Evolutionary conservation across 2,888 invertebrate species (phyloP), one percentile per base, ranked within the genome.

Genomic region (Tineola bisselliella): DNA sequence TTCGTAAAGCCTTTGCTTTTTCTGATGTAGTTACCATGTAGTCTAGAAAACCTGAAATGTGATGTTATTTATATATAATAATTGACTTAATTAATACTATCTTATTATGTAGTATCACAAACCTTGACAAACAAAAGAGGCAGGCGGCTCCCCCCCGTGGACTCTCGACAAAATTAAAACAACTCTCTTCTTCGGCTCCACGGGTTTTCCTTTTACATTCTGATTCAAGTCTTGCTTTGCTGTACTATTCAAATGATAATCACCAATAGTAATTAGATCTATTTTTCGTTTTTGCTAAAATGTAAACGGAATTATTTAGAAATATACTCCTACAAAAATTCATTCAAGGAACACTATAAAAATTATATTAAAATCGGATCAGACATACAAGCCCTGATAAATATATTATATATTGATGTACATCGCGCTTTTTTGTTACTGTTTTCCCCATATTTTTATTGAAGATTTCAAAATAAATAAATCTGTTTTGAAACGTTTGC

Each of bases 91-190:
- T n/a, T n/a, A n/a, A n/a, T n/a, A n/a, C n/a, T n/a, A n/a, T n/a
- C n/a, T n/a, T n/a, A n/a, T n/a, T n/a, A n/a, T n/a, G n/a, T n/a
- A n/a, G n/a, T n/a, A n/a, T 25, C 10, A 38, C 38, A 38, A 10
- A 92, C 93, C 94, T 91, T 99, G 98, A 76, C 97, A 96, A 48
- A 98, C 94, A 84, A 91, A 97, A 12, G 98, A 98, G 1, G 97
- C 90, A 0, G 98, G 97, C 0, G 97, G 93, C 77, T 98, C 98
- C 3, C 98, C 98, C 0, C 98, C 96, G 80, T 99, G 98, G 15
- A 94, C 90, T 66, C 99, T 89, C 8, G 95, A 94, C 66, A 98
- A 89, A 59, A 99, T 91, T 31, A 96, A 92, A 30, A 99, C 93
- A 8, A 95, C 92, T 2, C 86, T 70, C 68, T 78, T 82, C 66